Percentiles rank a stretch among this genome's conserved stretches.
These are phyloP conservation scores for Phrynocephalus forsythii DNA, from an alignment of 2,797 vertebrate genomes.

Conservation along the genomic window DNA sequence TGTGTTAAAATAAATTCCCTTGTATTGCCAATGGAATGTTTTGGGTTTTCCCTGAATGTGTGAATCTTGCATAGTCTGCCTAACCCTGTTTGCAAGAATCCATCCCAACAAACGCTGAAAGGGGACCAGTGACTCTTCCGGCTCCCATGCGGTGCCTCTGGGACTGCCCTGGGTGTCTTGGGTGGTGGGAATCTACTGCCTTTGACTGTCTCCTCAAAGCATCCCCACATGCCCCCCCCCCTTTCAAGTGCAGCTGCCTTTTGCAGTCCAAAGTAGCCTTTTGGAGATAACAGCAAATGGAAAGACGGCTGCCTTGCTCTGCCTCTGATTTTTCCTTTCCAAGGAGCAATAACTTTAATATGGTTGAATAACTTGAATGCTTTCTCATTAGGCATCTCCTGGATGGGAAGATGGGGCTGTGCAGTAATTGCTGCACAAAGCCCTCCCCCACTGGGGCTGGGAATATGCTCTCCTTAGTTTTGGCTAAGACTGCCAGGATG, in stretches of 20 bases:
- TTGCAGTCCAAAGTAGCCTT: background rate
- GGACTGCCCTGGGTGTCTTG: background rate
- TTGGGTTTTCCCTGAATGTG: background rate
- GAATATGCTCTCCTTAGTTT: constrained; percentile 6
- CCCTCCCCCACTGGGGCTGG: background rate
- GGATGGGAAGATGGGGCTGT: constrained; percentile 1
- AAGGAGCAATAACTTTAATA: background rate
- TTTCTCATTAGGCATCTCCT: constrained; percentile 26
- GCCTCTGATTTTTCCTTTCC: background rate
- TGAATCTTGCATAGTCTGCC: background rate
- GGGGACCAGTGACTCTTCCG: background rate
- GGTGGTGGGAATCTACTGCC: background rate
- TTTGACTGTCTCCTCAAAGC: background rate
- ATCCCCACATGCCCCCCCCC: background rate
- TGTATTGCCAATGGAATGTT: background rate
- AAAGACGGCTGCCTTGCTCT: background rate
- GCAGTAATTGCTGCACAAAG: background rate
- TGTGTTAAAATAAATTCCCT: background rate
- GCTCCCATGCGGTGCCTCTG: background rate
- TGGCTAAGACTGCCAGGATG: background rate
- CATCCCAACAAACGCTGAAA: background rate
- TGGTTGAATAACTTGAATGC: background rate
- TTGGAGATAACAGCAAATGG: background rate
- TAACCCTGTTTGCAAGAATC: background rate
- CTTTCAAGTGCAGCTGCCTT: background rate